Evolutionary conservation across 2,797 vertebrate species (phyloP), one percentile per base, ranked within the genome.

Genomic region (Rhinoraja longicauda): DNA sequence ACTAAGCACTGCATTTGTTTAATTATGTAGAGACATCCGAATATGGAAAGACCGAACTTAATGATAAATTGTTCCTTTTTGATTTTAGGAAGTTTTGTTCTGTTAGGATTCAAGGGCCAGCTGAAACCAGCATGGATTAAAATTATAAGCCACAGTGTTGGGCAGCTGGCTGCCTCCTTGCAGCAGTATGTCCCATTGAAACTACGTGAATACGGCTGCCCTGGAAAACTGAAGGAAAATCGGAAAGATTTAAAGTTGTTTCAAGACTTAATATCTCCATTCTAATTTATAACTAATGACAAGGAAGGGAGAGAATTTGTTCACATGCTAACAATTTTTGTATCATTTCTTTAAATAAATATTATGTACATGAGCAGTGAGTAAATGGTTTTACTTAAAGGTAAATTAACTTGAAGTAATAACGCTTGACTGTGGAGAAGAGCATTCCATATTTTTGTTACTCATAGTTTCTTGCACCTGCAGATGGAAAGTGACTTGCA

Each of bases 61-160:
- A 36, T 88, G 93, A 72, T 59, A 10, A 82, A 93, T 94, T 93
- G 5, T 59, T 93, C 67, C 13, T 94, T 94, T 92, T 93, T 94
- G 36, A 75, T 94, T 94, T 81, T 94, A 95, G 95, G 96, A 92
- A 95, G 93, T 93, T 95, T 95, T 94, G 93, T 94, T 78, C 94
- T 94, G 93, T 94, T 96, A 93, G 95, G 95, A 29, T 94, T 90
- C 72, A 94, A 95, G 94, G 94, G 94, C 93, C 91, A 93, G 90
- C 19, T 86, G 93, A 94, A 92, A 29, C 94, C 94, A 90, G 93
- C 94, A 79, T 94, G 94, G 95, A 95, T 94, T 93, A 94, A 95
- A 94, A 93, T 94, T 36, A 79, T 94, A 94, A 95, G 93, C 78
- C 94, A 86, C 57, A 75, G 92, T 82, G 76, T 59, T 93, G 94